These are phyloP conservation scores for Azorinus chamasolen DNA, from an alignment of 2,888 invertebrate genomes.

Conservation along the genomic window DNA sequence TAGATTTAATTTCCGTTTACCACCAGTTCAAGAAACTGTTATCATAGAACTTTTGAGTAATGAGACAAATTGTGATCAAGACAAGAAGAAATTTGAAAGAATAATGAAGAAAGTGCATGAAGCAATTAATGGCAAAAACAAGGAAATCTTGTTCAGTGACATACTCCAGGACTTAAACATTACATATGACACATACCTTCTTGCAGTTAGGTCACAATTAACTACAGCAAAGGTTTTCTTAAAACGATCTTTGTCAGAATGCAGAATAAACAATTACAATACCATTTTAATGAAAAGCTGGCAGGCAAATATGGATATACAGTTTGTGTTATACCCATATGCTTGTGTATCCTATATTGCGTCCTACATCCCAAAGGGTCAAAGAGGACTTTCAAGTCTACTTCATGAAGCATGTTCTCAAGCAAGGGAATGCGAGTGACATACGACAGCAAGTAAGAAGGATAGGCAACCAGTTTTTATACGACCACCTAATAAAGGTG, in stretches of 20 bases:
- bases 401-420: constrained; percentile 20
- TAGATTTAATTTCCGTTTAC: too few relatives aligned
- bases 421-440: constrained; percentile 8
- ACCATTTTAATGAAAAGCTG: constrained; percentile 18
- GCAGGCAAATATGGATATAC: constrained; percentile 44
- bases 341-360: constrained; percentile 36
- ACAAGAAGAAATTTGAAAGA: constrained; percentile 3
- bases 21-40: too few relatives aligned
- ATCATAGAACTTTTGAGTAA: too few relatives aligned
- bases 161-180: constrained; percentile 29
- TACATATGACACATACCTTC: constrained; percentile 23
- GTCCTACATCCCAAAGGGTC: constrained; percentile 18
- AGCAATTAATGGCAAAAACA: neutral
- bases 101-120: neutral
- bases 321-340: constrained; percentile 36
- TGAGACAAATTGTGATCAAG: too few relatives aligned
- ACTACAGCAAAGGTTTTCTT: constrained; percentile 44
- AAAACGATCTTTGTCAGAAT: constrained; percentile 41
- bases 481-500: too few relatives aligned
- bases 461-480: too few relatives aligned
- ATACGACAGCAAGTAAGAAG: constrained; percentile 1
- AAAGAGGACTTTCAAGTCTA: constrained; percentile 14
- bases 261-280: constrained; percentile 63
- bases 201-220: constrained; percentile 13
- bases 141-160: constrained; percentile 16